Percentiles rank a stretch among this genome's conserved stretches.
Evolutionary conservation across 2,113 vertebrate genomes (phyloP).

Genomic region (Microcebus griseorufus): DNA sequence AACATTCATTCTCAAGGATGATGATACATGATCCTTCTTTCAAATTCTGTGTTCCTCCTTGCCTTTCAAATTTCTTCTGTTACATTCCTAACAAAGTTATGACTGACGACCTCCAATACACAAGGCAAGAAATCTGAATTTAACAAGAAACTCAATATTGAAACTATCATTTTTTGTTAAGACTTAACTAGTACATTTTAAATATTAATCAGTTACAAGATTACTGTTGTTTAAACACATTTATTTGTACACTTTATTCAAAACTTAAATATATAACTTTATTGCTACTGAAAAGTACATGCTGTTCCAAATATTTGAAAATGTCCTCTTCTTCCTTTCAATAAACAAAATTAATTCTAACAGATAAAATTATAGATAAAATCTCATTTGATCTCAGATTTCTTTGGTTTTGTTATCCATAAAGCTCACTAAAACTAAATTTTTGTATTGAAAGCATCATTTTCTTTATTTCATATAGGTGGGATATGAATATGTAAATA

Average conservation of each 20-base stretch:
- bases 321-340: neutral
- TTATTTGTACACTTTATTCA: neutral
- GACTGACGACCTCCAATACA: neutral
- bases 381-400: neutral
- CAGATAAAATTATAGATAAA: neutral
- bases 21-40: neutral
- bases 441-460: neutral
- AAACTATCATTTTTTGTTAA: slow-evolving; percentile 10
- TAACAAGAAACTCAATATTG: slow-evolving; percentile 11
- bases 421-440: neutral
- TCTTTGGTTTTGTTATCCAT: neutral
- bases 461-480: slow-evolving; percentile 19
- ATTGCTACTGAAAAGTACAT: neutral
- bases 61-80: slow-evolving; percentile 42
- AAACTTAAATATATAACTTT: neutral
- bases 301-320: slow-evolving; percentile 31
- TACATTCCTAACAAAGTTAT: slow-evolving; percentile 1
- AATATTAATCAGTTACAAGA: neutral
- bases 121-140: neutral
- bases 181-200: neutral
- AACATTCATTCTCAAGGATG: neutral
- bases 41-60: slow-evolving; percentile 8
- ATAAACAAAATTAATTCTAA: slow-evolving; percentile 22
- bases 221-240: neutral
- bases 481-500: neutral